Evolutionary conservation across 2,888 invertebrate species (phyloP).

Genomic region (Oscheius sp.): DNA sequence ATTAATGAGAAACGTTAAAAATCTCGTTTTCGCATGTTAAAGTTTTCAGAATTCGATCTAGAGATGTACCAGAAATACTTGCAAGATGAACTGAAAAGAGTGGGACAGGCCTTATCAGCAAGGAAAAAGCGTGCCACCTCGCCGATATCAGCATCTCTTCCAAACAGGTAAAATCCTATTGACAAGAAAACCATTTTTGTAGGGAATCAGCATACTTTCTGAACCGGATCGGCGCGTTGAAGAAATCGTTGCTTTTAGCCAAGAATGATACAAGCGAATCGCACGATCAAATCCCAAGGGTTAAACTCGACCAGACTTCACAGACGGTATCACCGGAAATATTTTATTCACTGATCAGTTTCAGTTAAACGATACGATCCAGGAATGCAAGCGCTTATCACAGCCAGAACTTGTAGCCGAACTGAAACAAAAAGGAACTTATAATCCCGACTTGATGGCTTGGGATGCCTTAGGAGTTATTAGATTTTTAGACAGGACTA

Average conservation of each 20-base stretch:
- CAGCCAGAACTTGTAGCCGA: slow-evolving; percentile 50
- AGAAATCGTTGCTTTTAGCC: slow-evolving; percentile 34
- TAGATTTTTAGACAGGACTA: slow-evolving; percentile 66
- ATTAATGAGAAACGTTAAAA: background rate
- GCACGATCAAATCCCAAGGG: slow-evolving; percentile 28
- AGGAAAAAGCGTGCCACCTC: slow-evolving; percentile 39
- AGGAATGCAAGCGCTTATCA: slow-evolving; percentile 43
- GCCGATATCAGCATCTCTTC: slow-evolving; percentile 55
- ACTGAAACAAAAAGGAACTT: slow-evolving; percentile 60
- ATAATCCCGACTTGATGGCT: slow-evolving; percentile 70
- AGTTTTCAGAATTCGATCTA: slow-evolving; percentile 38
- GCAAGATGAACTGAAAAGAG: slow-evolving; percentile 24
- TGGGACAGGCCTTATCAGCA: background rate
- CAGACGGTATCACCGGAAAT: too few species aligned
- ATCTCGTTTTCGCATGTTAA: background rate
- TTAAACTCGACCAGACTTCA: slow-evolving; percentile 18
- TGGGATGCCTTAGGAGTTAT: slow-evolving; percentile 70
- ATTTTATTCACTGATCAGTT: slow-evolving; percentile 1
- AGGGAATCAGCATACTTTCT: slow-evolving; percentile 53
- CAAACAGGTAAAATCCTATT: slow-evolving; percentile 41
- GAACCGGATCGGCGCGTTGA: slow-evolving; percentile 50
- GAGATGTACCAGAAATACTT: slow-evolving; percentile 26
- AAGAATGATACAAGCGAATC: slow-evolving; percentile 34
- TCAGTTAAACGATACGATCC: slow-evolving; percentile 41
- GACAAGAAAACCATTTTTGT: slow-evolving; percentile 6